Evolutionary conservation across 2,888 invertebrate genomes (phyloP).

Genomic region (Mythimna vitellina): DNA sequence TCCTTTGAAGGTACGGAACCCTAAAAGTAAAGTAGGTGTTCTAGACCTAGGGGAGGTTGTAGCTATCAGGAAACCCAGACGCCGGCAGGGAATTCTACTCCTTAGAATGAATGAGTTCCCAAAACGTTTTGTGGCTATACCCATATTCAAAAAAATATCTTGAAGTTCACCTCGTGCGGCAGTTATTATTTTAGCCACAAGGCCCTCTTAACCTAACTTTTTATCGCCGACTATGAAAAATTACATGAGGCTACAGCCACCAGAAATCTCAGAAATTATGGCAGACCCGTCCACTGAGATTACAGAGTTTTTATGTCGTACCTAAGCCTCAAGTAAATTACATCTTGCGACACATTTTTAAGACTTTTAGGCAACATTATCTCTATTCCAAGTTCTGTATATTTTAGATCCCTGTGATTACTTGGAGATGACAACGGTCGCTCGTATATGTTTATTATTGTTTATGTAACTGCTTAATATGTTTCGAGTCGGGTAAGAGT

Average conservation of each 20-base stretch:
- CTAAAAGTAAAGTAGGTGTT: no score
- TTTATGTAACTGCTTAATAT: constrained; percentile 27
- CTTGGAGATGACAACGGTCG: background rate
- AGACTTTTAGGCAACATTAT: constrained; percentile 28
- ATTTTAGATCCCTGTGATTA: constrained; percentile 33
- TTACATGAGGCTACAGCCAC: background rate
- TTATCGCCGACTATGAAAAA: constrained; percentile 6
- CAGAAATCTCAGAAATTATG: constrained; percentile 37
- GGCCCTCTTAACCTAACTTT: background rate
- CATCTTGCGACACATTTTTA: constrained; percentile 40
- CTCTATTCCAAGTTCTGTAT: constrained; percentile 35
- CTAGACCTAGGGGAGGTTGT: no score
- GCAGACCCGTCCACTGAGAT: constrained; percentile 27
- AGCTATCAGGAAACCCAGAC: no score
- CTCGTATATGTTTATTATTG: constrained; percentile 32
- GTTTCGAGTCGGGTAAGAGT: constrained; percentile 24
- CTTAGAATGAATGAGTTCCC: no score
- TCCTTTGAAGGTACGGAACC: no score
- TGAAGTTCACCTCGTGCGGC: no score
- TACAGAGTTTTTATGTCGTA: constrained; percentile 32
- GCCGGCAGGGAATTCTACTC: no score
- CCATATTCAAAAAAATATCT: no score
- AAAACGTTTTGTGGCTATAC: no score
- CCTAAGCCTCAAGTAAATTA: constrained; percentile 45
- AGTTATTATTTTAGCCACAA: no score